Conservation (phyloP, 2,113 vertebrate genomes). For the Turnix velox region DNA sequence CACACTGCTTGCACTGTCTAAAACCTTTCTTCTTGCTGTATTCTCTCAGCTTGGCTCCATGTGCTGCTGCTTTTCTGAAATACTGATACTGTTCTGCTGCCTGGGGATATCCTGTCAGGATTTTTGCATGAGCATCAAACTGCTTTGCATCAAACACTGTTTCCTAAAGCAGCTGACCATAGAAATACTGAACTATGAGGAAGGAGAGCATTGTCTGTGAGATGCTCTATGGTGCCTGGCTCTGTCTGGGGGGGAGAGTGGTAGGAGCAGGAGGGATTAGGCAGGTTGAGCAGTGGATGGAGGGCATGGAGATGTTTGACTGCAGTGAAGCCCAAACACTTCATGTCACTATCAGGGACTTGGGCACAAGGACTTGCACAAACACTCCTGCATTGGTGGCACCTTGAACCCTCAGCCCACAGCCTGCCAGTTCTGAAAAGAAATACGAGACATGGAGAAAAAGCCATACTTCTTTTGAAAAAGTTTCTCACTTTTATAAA, state of each 20-base stretch:
- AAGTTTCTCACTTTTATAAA: background rate
- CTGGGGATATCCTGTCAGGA: background rate
- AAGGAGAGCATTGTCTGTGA: fast-evolving
- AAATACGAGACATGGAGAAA: background rate
- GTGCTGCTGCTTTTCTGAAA: background rate
- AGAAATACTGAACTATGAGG: background rate
- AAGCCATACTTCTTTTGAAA: background rate
- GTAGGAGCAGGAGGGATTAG: background rate
- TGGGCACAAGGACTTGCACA: background rate
- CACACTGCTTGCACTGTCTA: background rate
- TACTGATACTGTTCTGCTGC: fast-evolving
- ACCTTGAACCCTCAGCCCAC: fast-evolving
- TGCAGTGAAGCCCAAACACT: background rate
- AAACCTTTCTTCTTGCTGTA: fast-evolving
- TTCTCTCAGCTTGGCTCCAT: background rate
- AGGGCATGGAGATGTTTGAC: too few relatives aligned
- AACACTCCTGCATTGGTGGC: fast-evolving
- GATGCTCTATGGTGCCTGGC: fast-evolving
- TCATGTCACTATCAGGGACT: fast-evolving
- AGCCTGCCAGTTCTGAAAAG: background rate
- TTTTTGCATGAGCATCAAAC: background rate
- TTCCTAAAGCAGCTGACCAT: background rate
- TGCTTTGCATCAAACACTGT: background rate
- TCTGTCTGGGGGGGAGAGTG: background rate
- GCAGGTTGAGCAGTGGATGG: fast-evolving